Base-by-base conservation (phyloP, 2,888 invertebrate genomes). In the Drosophila acutilabella region DNA sequence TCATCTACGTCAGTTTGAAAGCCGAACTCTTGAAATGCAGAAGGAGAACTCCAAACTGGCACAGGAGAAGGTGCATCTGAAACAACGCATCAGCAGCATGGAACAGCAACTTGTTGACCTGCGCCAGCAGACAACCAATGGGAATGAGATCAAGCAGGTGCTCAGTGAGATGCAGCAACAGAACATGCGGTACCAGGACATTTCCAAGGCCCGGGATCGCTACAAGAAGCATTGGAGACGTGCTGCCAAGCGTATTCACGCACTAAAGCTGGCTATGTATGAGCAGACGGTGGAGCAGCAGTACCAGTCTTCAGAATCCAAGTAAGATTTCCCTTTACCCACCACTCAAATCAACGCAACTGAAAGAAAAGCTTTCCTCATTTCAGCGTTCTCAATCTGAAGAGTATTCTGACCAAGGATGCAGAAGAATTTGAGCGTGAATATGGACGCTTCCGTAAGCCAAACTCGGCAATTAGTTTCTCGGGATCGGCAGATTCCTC, bases 201-300 rank as follows among this genome's bases (percentile, higher is more conserved):
- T 95, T 2, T 93, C 94, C 60, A 94, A 94, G 62, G 94, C 95
- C 40, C 96, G 96, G 90, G 92, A 94, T 13, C 96, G 95, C 89
- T 96, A 96, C 92, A 96, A 96, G 87, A 95, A 95, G 80, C 95
- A 96, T 88, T 96, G 96, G 95, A 94, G 94, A 1, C 94, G 94
- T 70, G 94, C 95, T 0, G 94, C 95, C 2, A 92, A 95, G 0
- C 96, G 96, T 83, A 93, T 96, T 58, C 96, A 96, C 70, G 93
- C 93, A 45, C 90, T 94, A 67, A 95, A 95, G 16, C 1, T 88
- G 52, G 62, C 80, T 10, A 60, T 87, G 16, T 66, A 81, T 4
- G 84, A 88, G 20, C 65, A 66, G 30, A 74, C 71, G 23, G 65
- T 71, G 14, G 36, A 57, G 8, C n/a, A 33, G 0, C 51, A 72